phyloP scores from a whole-genome alignment of 1,140 invertebrate species.

The Gonatopus flavifemur region DNA sequence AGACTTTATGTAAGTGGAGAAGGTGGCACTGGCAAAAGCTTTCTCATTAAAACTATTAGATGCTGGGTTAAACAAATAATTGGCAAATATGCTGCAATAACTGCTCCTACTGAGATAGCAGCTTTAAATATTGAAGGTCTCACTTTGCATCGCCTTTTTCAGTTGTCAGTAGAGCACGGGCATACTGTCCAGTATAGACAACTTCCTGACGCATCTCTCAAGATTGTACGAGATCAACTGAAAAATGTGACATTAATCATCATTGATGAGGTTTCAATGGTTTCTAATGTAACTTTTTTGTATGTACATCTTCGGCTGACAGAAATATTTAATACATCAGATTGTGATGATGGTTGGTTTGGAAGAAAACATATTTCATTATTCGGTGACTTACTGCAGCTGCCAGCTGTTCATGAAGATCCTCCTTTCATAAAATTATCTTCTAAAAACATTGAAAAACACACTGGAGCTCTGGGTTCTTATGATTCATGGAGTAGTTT shows the following conservation, averaged over 20 bases:
- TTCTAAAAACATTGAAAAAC: conserved; percentile 25
- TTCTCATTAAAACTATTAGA: too few species aligned
- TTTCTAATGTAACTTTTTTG: conserved; percentile 28
- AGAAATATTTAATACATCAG: conserved; percentile 26
- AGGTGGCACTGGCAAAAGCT: too few species aligned
- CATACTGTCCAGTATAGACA: conserved; percentile 26
- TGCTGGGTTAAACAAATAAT: conserved; percentile 17
- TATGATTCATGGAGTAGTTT: conserved; percentile 22
- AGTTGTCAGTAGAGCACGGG: too few species aligned
- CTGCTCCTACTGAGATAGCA: conserved; percentile 33
- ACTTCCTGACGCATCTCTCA: conserved; percentile 28
- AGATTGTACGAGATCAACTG: conserved; percentile 26
- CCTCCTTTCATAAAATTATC: conserved; percentile 23
- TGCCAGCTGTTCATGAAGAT: conserved; percentile 31
- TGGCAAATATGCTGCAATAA: conserved; percentile 21
- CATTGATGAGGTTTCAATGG: too few species aligned
- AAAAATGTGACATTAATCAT: conserved; percentile 30
- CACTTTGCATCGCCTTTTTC: too few species aligned
- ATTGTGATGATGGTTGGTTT: conserved; percentile 26
- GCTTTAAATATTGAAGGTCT: too few species aligned
- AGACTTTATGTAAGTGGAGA: too few species aligned
- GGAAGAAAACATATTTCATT: conserved; percentile 25
- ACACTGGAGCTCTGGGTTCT: conserved; percentile 19
- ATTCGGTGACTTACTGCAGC: too few species aligned
- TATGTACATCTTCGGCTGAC: conserved; percentile 20